Conservation (phyloP, 2,797 vertebrate genomes). For the Novumbra hubbsi region DNA sequence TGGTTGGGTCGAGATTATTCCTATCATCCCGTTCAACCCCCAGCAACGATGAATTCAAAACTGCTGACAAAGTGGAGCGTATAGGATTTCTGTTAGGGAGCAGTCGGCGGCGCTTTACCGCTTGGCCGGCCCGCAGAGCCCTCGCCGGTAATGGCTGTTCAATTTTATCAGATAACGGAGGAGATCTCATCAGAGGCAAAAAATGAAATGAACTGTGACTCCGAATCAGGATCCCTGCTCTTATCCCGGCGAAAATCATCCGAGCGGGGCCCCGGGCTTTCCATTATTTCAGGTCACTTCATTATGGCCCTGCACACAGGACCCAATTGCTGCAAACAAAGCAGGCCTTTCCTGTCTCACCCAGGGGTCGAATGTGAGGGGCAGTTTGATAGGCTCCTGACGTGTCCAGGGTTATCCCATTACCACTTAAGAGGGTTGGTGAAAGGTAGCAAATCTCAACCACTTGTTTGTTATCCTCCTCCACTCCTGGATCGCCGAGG, state of each 20-base stretch:
- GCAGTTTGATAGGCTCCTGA: conserved; percentile 97
- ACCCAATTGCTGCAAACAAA: conserved; percentile 96
- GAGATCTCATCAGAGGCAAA: conserved; percentile 99
- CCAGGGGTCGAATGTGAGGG: conserved; percentile 98
- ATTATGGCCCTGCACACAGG: conserved; percentile 93
- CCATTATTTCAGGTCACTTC: conserved; percentile 99
- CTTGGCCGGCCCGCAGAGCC: conserved; percentile 78
- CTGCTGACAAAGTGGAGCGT: conserved; percentile 99
- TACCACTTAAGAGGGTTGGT: conserved; percentile 98
- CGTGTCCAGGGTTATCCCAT: conserved; percentile 99
- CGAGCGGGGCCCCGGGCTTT: conserved; percentile 93
- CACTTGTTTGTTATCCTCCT: conserved; percentile 89
- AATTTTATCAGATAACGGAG: conserved; percentile 99
- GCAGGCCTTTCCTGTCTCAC: conserved; percentile 93
- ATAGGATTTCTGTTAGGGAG: conserved; percentile 99
- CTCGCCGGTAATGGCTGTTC: conserved; percentile 98
- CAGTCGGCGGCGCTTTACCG: conserved; percentile 94
- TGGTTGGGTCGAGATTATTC: conserved; percentile 96
- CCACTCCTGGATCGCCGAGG: conserved; percentile 71
- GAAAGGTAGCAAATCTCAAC: conserved; percentile 97
- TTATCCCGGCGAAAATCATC: conserved; percentile 99
- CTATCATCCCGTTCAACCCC: conserved; percentile 91
- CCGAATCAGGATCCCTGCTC: conserved; percentile 97
- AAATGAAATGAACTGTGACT: conserved; percentile 99
- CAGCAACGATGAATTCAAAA: conserved; percentile 98